Evolutionary conservation across 2,888 invertebrate genomes (phyloP).

Genomic region (Nomada flava): DNA sequence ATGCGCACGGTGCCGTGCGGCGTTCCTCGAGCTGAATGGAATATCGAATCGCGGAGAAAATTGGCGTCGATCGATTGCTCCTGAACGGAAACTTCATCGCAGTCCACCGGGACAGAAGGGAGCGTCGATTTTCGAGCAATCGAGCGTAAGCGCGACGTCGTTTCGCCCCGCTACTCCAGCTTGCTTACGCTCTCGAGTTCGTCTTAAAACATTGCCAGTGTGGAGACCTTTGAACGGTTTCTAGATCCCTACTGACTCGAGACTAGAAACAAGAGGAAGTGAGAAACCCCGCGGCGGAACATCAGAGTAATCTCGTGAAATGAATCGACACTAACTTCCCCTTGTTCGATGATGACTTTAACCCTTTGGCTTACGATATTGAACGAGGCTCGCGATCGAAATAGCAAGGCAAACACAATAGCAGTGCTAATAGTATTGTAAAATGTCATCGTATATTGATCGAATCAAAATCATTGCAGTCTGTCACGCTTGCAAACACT

Average conservation of each 20-base stretch:
- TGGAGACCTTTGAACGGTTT: conserved; percentile 61
- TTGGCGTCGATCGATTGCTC: conserved; percentile 53
- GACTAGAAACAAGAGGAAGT: conserved; percentile 46
- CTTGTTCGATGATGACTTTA: conserved; percentile 21
- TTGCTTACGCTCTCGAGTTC: conserved; percentile 29
- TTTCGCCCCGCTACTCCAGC: conserved; percentile 1
- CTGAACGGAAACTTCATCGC: conserved; percentile 34
- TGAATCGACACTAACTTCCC: conserved; percentile 49
- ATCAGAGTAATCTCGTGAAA: conserved; percentile 76
- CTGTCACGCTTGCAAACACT: too few relatives aligned
- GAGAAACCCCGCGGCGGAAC: conserved; percentile 66
- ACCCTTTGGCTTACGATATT: background rate
- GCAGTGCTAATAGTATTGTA: too few relatives aligned
- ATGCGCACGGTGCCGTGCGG: conserved; percentile 9
- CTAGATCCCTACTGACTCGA: conserved; percentile 48
- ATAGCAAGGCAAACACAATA: too few relatives aligned
- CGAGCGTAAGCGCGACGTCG: conserved; percentile 20
- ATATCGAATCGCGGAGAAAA: conserved; percentile 36
- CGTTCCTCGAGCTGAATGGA: conserved; percentile 12
- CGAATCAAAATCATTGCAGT: too few relatives aligned
- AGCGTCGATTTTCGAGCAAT: conserved; percentile 48
- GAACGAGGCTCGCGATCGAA: too few relatives aligned
- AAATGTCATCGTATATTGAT: too few relatives aligned
- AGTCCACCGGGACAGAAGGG: conserved; percentile 1
- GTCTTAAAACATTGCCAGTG: conserved; percentile 56